phyloP scores from a whole-genome alignment of 2,888 invertebrate genomes.

The Balanococcus diminutus region DNA sequence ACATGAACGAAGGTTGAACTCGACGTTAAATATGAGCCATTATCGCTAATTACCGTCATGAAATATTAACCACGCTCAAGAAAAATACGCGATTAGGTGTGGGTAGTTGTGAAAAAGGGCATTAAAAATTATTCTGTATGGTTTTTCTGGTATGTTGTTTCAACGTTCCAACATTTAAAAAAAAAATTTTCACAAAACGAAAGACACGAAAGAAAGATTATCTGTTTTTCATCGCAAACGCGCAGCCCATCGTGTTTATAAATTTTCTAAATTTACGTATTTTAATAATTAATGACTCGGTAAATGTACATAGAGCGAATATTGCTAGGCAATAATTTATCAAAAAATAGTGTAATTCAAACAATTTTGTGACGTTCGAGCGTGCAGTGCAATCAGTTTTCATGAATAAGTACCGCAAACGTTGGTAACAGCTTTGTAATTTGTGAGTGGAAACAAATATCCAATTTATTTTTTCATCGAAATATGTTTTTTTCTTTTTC shows the following conservation, averaged over 20 bases:
- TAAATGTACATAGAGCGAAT: background rate
- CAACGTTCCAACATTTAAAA: too few relatives aligned
- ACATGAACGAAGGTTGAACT: background rate
- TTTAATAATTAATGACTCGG: background rate
- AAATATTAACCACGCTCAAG: conserved; percentile 21
- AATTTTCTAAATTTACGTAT: conserved; percentile 16
- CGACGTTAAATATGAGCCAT: conserved; percentile 27
- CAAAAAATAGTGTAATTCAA: conserved; percentile 24
- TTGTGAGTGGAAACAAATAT: background rate
- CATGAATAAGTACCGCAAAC: background rate
- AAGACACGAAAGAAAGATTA: background rate
- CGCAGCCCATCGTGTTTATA: background rate
- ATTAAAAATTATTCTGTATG: background rate
- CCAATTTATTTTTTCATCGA: conserved; percentile 18
- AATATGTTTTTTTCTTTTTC: conserved; percentile 29
- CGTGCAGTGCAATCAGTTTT: conserved; percentile 11
- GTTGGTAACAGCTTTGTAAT: background rate
- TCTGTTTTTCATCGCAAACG: background rate
- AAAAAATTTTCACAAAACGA: too few relatives aligned
- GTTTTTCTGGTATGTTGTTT: background rate
- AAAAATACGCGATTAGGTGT: conserved; percentile 7
- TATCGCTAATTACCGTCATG: conserved; percentile 25
- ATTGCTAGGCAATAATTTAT: background rate
- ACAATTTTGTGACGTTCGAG: background rate
- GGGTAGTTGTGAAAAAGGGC: background rate